Base-by-base conservation (phyloP, 1,140 invertebrate species). In the Formica selysi region DNA sequence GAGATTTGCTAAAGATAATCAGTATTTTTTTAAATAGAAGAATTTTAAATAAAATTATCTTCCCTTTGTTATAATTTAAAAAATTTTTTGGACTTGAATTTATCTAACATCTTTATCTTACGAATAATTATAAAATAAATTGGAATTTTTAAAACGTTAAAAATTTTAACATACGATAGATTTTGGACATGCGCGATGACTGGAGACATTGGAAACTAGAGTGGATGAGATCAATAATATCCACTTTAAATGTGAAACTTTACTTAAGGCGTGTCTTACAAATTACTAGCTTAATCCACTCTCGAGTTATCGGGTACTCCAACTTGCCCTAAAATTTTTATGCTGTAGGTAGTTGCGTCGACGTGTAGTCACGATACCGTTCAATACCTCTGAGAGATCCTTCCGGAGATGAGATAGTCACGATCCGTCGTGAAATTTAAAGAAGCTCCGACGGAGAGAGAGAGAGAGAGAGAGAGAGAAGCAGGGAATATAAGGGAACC, bases 321-420 rank as follows among this genome's bases (percentile, higher is more conserved):
- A 65, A 80, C 26, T 51, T 78, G 7, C n/a, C 44, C 32, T 68
- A 54, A 80, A 79, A 80, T 70, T 80, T 80, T 80, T 54, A 80
- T 16, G 19, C 32, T 19, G 32, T 19, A 22, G 54, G 26, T 41
- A 22, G 44, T 41, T 54, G 76, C 36, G 64, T 36, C 32, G 76
- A 32, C 76, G 64, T 22, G 32, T 26, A 54, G 64, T 36, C 76
- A 54, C 59, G 38, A 13, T 29, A 68, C 29, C 51, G 76, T 79
- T 44, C 44, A 54, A 79, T 68, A 79, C 32, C 32, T 70, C n/a
- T n/a, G n/a, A 70, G 76, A 80, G 48, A 80, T 70, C 22, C n/a
- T 80, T 38, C 76, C 48, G 32, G n/a, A 80, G 76, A 81, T 81
- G 78, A 71, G 78, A 59, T 57, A 59, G 78, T 70, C 36, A 59